Evolutionary conservation across 1,140 invertebrate species (phyloP).

Genomic region (Globodera ellingtonae): DNA sequence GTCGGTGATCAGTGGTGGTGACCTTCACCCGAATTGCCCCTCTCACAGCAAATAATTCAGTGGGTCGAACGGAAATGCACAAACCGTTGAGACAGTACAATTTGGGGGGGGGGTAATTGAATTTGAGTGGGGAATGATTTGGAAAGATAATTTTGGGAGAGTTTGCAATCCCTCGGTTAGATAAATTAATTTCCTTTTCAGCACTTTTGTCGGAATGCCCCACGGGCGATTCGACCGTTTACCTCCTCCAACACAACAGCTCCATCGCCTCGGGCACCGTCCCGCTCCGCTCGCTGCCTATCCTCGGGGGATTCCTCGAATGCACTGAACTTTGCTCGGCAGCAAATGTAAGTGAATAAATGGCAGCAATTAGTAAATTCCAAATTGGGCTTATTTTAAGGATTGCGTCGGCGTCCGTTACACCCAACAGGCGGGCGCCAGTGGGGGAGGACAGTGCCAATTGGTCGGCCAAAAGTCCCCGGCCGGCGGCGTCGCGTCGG

Average conservation of each 20-base stretch:
- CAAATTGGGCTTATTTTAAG: constrained; percentile 43
- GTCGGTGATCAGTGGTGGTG: background rate
- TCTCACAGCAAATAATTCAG: background rate
- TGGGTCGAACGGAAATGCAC: background rate
- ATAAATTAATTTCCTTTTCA: constrained; percentile 30
- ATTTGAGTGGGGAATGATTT: background rate
- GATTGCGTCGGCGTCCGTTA: constrained; percentile 56
- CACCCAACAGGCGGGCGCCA: background rate
- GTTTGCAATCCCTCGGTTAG: background rate
- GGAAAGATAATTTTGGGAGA: background rate
- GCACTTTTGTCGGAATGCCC: constrained; percentile 43
- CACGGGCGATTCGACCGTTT: constrained; percentile 47
- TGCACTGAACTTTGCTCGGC: constrained; percentile 60
- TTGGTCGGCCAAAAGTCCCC: constrained; percentile 26
- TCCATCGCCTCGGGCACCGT: constrained; percentile 34
- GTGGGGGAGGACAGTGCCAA: constrained; percentile 39
- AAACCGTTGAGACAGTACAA: background rate
- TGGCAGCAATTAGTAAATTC: background rate
- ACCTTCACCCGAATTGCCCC: constrained; percentile 23
- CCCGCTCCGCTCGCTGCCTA: constrained; percentile 51
- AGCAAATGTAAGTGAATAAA: constrained; percentile 46
- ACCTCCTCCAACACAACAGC: constrained; percentile 63
- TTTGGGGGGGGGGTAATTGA: background rate
- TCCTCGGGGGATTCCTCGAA: constrained; percentile 49
- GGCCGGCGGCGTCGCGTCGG: background rate